Base-by-base conservation (phyloP, 2,888 invertebrate genomes). In the Meganola albula region DNA sequence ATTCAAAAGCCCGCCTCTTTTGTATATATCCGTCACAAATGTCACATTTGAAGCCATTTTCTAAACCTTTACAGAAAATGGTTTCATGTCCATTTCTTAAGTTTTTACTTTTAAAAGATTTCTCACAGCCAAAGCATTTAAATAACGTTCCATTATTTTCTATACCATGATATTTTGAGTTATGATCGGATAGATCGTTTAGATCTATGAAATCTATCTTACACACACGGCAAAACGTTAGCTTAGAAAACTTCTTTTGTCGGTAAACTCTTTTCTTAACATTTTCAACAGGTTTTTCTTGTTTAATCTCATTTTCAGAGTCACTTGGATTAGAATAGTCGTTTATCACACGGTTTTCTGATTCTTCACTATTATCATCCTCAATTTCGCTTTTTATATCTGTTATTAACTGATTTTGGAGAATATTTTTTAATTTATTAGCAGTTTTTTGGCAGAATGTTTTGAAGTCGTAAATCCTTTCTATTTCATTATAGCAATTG, bases 121-220 rank as follows among this genome's bases (percentile, higher is more conserved):
- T 79, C 2, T 73, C 73, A 33, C 84, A 85, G 0, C 84, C 84
- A 35, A 76, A 84, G 49, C 84, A 85, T 44, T 72, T 75, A 21
- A 61, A 78, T 1, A 55, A 5, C 0, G 59, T 61, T 0, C 63
- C 68, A 28, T 64, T 45, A 2, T 58, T 52, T 39, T 74, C 68
- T 9, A 77, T 63, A 0, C 79, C 74, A 36, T 83, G 82, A 4
- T 39, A 46, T 31, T 67, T 51, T 1, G 56, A 46, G 38, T 77
- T 82, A 24, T 84, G 84, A 1, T 35, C 12, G 1, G 40, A 39
- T 10, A 75, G n/a, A n/a, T n/a, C n/a, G n/a, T n/a, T n/a, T n/a
- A n/a, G n/a, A n/a, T n/a, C n/a, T n/a, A n/a, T n/a, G n/a, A n/a
- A n/a, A n/a, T n/a, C n/a, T n/a, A n/a, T n/a, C n/a, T n/a, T n/a